Percentiles rank a stretch among this genome's conserved stretches.
Conservation (phyloP, 1,140 invertebrate species). For the Aphelenchoides avenae region DNA sequence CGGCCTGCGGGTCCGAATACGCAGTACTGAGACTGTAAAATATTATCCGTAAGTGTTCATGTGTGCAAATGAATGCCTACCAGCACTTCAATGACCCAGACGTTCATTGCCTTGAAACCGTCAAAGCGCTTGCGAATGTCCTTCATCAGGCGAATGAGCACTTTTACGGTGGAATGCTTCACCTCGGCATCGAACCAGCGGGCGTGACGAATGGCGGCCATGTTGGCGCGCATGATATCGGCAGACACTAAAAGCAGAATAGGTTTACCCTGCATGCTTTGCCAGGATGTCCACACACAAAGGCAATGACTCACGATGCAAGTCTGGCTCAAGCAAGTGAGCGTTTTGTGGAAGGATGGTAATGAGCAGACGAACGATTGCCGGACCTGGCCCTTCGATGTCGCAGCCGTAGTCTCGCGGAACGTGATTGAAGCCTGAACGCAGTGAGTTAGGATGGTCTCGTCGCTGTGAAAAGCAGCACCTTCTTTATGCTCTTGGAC, state of each 20-base stretch:
- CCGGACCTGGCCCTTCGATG: constrained; percentile 65
- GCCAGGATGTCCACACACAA: constrained; percentile 1
- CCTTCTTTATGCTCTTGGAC: constrained; percentile 66
- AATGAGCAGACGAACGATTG: constrained; percentile 80
- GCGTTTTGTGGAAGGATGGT: constrained; percentile 88
- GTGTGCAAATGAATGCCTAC: constrained; percentile 57
- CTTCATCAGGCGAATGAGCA: constrained; percentile 81
- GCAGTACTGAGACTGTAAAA: constrained; percentile 77
- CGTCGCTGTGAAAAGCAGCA: constrained; percentile 36
- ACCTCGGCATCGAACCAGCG: constrained; percentile 98
- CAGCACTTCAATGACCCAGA: constrained; percentile 92
- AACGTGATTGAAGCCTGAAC: constrained; percentile 46
- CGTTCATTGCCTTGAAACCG: constrained; percentile 80
- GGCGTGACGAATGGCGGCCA: constrained; percentile 85
- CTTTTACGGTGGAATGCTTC: constrained; percentile 92
- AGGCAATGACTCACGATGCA: constrained; percentile 66
- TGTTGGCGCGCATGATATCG: constrained; percentile 78
- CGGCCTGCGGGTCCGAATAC: constrained; percentile 88
- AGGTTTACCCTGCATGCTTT: background rate
- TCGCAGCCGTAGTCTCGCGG: constrained; percentile 50
- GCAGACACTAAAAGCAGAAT: constrained; percentile 67
- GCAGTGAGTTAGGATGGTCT: background rate
- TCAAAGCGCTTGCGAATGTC: constrained; percentile 83
- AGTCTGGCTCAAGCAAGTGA: constrained; percentile 82
- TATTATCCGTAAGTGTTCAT: constrained; percentile 14